Evolutionary conservation across 2,797 vertebrate genomes (phyloP).

Genomic region (Antrozous pallidus): DNA sequence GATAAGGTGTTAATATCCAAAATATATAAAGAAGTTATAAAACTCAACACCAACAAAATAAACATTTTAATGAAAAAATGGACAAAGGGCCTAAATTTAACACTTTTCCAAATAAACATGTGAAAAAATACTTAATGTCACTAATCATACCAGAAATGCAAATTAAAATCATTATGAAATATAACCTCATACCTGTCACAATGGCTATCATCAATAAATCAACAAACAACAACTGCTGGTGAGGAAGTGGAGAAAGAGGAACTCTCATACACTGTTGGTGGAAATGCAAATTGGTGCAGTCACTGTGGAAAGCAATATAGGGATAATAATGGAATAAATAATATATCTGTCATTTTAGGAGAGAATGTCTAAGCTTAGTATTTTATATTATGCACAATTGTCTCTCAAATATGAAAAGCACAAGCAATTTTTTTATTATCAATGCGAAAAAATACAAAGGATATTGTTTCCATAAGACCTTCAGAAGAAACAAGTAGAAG

Average conservation of each 20-base stretch:
- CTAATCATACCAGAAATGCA: neutral
- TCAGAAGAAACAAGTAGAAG: neutral
- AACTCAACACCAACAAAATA: no score
- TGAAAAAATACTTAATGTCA: no score
- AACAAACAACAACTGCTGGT: neutral
- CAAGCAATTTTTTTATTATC: neutral
- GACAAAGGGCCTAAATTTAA: no score
- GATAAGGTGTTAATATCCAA: no score
- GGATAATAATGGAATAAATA: neutral
- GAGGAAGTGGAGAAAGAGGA: neutral
- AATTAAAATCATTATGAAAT: neutral
- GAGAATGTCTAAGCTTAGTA: neutral
- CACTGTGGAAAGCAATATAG: neutral
- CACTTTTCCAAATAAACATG: no score
- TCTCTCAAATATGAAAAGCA: neutral
- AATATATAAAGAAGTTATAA: no score
- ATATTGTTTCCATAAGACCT: neutral
- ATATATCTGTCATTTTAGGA: neutral
- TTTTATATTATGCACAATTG: neutral
- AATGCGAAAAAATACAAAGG: neutral
- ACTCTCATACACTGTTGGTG: neutral
- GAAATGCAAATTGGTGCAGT: neutral
- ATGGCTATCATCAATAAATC: neutral
- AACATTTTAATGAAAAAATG: no score
- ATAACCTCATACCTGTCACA: neutral